Conservation (phyloP, 2,888 invertebrate genomes). For the Ennomos quercinarius region DNA sequence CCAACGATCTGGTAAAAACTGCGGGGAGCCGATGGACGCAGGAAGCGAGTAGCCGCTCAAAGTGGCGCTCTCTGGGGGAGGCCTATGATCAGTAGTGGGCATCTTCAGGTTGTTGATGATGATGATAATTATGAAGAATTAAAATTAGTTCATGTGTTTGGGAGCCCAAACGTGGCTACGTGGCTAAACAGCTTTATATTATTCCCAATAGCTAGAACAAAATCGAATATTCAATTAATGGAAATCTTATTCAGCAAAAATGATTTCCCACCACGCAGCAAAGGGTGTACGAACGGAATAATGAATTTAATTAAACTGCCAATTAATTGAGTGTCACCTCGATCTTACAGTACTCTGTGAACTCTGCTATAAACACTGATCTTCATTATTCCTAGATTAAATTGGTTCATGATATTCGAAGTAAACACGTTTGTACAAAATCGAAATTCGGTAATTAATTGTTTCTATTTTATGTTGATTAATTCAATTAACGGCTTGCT, state of each 20-base stretch:
- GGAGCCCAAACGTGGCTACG: neutral
- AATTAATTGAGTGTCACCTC: slow-evolving; percentile 35
- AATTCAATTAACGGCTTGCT: slow-evolving; percentile 16
- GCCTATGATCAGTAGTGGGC: no score
- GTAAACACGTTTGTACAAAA: slow-evolving; percentile 40
- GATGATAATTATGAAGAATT: no score
- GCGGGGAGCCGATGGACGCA: no score
- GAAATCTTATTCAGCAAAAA: slow-evolving; percentile 56
- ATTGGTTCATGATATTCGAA: slow-evolving; percentile 42
- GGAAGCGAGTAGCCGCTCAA: no score
- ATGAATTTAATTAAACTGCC: slow-evolving; percentile 54
- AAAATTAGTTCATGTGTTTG: no score
- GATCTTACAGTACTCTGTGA: slow-evolving; percentile 16
- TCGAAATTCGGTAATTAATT: slow-evolving; percentile 53
- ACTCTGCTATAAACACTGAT: slow-evolving; percentile 35
- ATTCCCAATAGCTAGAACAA: slow-evolving; percentile 34
- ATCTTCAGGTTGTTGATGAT: no score
- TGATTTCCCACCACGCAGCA: slow-evolving; percentile 39
- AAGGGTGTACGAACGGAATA: slow-evolving; percentile 40
- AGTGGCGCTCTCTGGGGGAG: no score
- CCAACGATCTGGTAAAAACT: no score
- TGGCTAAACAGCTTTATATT: slow-evolving; percentile 42
- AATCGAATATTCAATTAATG: slow-evolving; percentile 52
- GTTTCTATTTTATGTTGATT: slow-evolving; percentile 27
- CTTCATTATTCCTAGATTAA: slow-evolving; percentile 43